A percentile compares a stretch with the other conserved stretches of the same genome.
phyloP scores from a whole-genome alignment of 2,888 invertebrate species.

The Endotricha flammealis region DNA sequence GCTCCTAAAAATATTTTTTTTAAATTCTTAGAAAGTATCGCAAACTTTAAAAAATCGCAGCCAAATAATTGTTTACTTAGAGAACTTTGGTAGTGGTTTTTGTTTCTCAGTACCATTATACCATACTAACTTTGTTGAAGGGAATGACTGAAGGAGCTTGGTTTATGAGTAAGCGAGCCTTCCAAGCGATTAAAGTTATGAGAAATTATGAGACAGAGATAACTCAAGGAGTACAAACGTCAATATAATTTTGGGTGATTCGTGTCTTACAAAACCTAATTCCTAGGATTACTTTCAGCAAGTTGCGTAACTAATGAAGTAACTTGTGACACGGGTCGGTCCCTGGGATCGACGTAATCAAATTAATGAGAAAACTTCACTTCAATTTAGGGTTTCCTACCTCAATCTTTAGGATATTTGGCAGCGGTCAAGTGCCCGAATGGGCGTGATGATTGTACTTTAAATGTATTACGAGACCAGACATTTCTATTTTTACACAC shows the following conservation, averaged over 20 bases:
- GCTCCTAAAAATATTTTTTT: no score
- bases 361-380: constrained; percentile 78
- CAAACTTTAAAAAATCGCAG: no score
- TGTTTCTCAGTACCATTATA: no score
- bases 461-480: constrained; percentile 12
- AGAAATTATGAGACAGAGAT: not conserved
- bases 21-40: no score
- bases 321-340: constrained; percentile 77
- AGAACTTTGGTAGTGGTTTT: no score
- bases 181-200: not conserved
- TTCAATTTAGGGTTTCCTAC: constrained; percentile 72
- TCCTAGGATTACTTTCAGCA: constrained; percentile 70
- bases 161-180: no score
- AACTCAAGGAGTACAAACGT: constrained; percentile 24
- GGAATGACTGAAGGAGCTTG: no score
- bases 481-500: not conserved
- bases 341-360: constrained; percentile 75
- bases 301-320: constrained; percentile 77
- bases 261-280: constrained; percentile 70
- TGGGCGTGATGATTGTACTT: constrained; percentile 41
- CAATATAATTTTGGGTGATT: constrained; percentile 60
- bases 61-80: no score
- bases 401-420: constrained; percentile 71
- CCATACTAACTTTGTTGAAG: no score
- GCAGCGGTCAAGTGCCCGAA: constrained; percentile 63